Conservation (phyloP, 2,888 invertebrate genomes). For the Coenonympha arcania region DNA sequence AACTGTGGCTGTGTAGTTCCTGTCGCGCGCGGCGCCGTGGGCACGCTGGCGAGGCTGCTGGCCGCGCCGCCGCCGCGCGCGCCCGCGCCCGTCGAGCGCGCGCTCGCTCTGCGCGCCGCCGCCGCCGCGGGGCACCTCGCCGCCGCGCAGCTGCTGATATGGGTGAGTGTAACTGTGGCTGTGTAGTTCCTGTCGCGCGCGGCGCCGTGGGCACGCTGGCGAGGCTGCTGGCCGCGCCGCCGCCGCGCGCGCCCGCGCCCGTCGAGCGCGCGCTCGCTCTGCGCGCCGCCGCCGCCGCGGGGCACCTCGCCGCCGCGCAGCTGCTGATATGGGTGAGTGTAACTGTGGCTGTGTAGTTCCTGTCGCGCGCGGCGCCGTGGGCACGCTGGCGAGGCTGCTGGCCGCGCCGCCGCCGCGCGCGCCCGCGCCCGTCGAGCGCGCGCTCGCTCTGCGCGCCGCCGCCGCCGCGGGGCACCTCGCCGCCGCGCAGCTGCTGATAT, state of each 20-base stretch:
- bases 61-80: conserved; percentile 83
- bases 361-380: too few species aligned
- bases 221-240: conserved; percentile 78
- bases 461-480: conserved; percentile 92
- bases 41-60: conserved; percentile 70
- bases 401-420: conserved; percentile 83
- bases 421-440: conserved; percentile 61
- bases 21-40: conserved; percentile 48
- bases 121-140: conserved; percentile 92
- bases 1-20: too few species aligned
- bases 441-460: conserved; percentile 82
- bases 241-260: conserved; percentile 79
- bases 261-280: conserved; percentile 65
- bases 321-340: conserved; percentile 92
- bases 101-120: conserved; percentile 82
- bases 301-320: conserved; percentile 91
- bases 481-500: conserved; percentile 92
- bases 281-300: conserved; percentile 91
- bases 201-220: too few species aligned
- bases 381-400: conserved; percentile 70
- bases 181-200: too few species aligned
- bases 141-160: conserved; percentile 92
- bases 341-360: too few species aligned
- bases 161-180: too few species aligned
- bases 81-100: conserved; percentile 61